Percentiles rank a stretch among this genome's conserved stretches.
Conservation (phyloP, 2,888 invertebrate species). For the Nipponacmea schrenckii region DNA sequence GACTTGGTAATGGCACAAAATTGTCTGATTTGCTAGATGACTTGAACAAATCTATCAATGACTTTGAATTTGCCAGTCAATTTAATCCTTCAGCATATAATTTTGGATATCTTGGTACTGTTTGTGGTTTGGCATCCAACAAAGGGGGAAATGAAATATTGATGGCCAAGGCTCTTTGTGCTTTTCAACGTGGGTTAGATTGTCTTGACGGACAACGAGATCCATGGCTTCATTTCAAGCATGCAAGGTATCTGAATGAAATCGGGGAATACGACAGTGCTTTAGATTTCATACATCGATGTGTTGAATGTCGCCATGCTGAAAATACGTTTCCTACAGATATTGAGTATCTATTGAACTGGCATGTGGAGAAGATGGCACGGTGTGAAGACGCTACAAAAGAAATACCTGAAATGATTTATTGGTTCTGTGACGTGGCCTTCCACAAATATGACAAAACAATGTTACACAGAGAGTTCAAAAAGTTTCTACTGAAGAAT, state of each 20-base stretch:
- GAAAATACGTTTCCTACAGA: not conserved
- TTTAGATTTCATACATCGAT: not conserved
- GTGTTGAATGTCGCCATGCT: not conserved
- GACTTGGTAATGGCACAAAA: not conserved
- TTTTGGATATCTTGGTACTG: not conserved
- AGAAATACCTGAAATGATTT: not conserved
- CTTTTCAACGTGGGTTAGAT: not conserved
- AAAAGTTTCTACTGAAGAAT: not conserved
- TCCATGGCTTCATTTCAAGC: not conserved
- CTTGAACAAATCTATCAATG: not conserved
- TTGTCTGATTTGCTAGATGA: not conserved
- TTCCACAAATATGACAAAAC: not conserved
- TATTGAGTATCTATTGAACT: not conserved
- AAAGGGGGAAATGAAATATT: not conserved
- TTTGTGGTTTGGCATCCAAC: not conserved
- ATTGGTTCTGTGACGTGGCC: not conserved
- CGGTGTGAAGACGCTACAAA: not conserved
- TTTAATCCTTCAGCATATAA: not conserved
- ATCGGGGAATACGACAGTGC: not conserved
- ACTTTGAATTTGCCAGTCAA: not conserved
- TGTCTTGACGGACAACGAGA: not conserved
- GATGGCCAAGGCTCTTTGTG: not conserved
- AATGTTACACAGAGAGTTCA: not conserved
- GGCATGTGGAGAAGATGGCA: not conserved
- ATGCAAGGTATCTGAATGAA: not conserved